Base-by-base conservation (phyloP, 35 echinoderm and acorn worm species). In the Strongylocentrotus purpuratus region DNA sequence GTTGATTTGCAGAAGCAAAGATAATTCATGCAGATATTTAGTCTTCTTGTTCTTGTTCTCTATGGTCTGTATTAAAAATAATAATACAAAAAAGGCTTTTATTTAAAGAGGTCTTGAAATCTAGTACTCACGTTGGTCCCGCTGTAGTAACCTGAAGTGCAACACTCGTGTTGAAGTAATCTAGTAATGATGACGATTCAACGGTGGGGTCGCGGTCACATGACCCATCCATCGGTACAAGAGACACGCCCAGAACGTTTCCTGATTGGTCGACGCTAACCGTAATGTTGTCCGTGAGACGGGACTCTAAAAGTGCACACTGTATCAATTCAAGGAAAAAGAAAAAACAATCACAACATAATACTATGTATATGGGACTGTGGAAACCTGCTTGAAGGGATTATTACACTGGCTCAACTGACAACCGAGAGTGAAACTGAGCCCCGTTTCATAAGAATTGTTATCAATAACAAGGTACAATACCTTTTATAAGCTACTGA, bases 81-180 rank as follows among this genome's bases (percentile, higher is more conserved):
- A n/a, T n/a, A n/a, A n/a, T n/a, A n/a, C n/a, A n/a, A n/a, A n/a
- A n/a, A n/a, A n/a, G n/a, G n/a, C n/a, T n/a, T n/a, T n/a, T n/a
- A n/a, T n/a, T n/a, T n/a, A 12, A 50, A 86, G 8, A 48, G 47
- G 47, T 5, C 4, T 9, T 48, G 18, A 78, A 89, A 18, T 33
- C 18, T 89, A n/a, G 4, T 47, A 97, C 98, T 97, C 95, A 99
- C 98, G 94, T 89, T 32, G 98, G 98, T 46, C 97, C 98, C 17
- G 98, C 87, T 35, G 96, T 94, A 17, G 96, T 97, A 41, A 96
- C 48, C 14, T 94, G 93, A 10, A 99, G 92, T 41, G 97, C 94
- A 9, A 99, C 98, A 10, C 96, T 99, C 31, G 98, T 96, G 87
- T 99, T 99, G 94, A 99, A 99, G 47, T 97, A 87, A 94, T 97